Evolutionary conservation across 2,888 invertebrate genomes (phyloP).

Genomic region (Volucella zonaria): DNA sequence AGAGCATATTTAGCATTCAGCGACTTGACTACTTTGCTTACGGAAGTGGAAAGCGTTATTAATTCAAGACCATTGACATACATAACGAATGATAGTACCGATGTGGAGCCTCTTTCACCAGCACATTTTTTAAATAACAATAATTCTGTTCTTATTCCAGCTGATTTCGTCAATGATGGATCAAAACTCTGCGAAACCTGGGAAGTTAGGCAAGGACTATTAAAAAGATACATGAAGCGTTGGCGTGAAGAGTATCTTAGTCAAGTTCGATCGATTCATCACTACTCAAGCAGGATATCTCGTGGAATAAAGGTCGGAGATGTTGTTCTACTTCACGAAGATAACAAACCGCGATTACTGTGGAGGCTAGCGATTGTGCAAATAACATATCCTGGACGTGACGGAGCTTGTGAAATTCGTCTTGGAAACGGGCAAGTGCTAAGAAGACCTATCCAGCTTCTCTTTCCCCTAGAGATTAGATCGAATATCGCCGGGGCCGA

Average conservation of each 20-base stretch:
- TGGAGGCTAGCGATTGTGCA: constrained; percentile 40
- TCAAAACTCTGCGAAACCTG: constrained; percentile 41
- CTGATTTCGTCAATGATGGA: constrained; percentile 51
- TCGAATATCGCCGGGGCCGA: no score
- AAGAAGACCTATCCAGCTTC: no score
- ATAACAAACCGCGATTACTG: constrained; percentile 34
- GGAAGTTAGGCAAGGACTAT: constrained; percentile 43
- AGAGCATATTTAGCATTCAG: constrained; percentile 47
- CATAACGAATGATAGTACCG: no score
- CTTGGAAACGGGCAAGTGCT: no score
- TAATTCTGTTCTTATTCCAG: constrained; percentile 35
- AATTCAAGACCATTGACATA: constrained; percentile 61
- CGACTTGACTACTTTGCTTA: constrained; percentile 44
- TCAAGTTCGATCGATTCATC: constrained; percentile 56
- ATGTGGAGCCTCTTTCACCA: constrained; percentile 55
- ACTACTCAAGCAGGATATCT: constrained; percentile 39
- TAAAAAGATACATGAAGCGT: constrained; percentile 45
- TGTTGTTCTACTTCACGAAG: constrained; percentile 49
- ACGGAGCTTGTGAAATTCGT: constrained; percentile 34
- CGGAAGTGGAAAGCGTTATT: constrained; percentile 59
- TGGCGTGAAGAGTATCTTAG: constrained; percentile 53
- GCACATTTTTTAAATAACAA: constrained; percentile 53
- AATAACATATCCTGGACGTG: constrained; percentile 41
- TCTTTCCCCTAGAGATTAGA: no score
- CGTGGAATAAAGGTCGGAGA: no score